Base-by-base conservation (phyloP, 1,140 invertebrate genomes). In the Octopus bimaculoides region DNA sequence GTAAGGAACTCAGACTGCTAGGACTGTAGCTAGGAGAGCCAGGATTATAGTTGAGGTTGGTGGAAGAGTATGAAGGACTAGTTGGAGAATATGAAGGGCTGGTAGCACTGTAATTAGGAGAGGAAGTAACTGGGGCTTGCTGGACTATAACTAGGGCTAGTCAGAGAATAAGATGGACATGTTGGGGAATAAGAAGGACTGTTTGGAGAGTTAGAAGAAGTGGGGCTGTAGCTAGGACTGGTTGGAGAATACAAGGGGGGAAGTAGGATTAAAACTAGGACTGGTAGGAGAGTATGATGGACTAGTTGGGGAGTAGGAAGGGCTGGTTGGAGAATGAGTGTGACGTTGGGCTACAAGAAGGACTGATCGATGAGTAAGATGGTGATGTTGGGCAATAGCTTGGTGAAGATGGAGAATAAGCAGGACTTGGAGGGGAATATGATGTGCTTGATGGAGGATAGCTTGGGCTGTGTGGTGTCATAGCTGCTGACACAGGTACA, bases 211-310 rank as follows among this genome's bases (percentile, higher is more conserved):
- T 41, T 41, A 41, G 26, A 41, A 41, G 93, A 93, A 0, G 95
- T 89, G 77, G 89, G 88, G 26, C 82, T 85, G 86, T 94, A 96
- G n/a, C 93, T 93, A 1, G 96, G 96, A 81, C 93, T 95, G 0
- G 94, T 91, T 12, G 92, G 90, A 66, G 86, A 88, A 52, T 95
- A 93, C 0, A 93, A 94, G 75, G 83, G 88, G 78, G 78, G 26
- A 2, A 41, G 26, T 41, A 10, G 92, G 95, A 5, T 94, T 94
- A 87, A 96, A 96, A 83, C 92, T 93, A 5, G 88, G 88, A 55
- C 83, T 81, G 4, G 95, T 95, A 0, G 96, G 95, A 3, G 95
- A 96, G 90, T 97, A 97, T 83, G 94, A 95, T 0, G 95, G 95
- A 78, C 84, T 85, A 12, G 89, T 87, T 54, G 90, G 86, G 75